Evolutionary conservation across 2,797 vertebrate species (phyloP).

Genomic region (Hippocampus kuda): DNA sequence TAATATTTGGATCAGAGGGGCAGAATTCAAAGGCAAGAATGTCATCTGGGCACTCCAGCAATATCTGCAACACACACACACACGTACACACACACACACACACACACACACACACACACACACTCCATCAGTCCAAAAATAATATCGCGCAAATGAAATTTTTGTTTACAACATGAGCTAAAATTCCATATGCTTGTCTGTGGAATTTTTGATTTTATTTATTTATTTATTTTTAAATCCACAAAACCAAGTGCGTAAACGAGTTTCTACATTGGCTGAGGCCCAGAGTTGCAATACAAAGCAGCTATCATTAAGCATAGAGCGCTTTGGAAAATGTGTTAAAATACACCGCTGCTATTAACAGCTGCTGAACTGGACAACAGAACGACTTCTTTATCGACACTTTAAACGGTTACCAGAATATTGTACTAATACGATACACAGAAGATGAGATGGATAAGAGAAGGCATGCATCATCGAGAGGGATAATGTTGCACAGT

Average conservation of each 20-base stretch:
- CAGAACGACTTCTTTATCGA: neutral
- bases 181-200: conserved; percentile 36
- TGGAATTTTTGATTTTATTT: conserved; percentile 21
- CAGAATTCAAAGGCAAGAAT: conserved; percentile 84
- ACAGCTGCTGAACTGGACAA: conserved; percentile 1
- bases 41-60: conserved; percentile 81
- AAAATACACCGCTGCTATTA: conserved; percentile 7
- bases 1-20: conserved; percentile 81
- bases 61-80: conserved; percentile 68
- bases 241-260: conserved; percentile 20
- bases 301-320: conserved; percentile 6
- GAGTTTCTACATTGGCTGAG: conserved; percentile 21
- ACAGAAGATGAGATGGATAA: conserved; percentile 17
- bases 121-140: conserved; percentile 16
- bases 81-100: conserved; percentile 6
- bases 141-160: conserved; percentile 41
- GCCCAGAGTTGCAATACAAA: conserved; percentile 14
- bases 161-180: conserved; percentile 16
- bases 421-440: conserved; percentile 13
- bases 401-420: conserved; percentile 12
- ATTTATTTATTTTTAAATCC: conserved; percentile 6
- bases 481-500: conserved; percentile 31
- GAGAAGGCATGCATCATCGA: conserved; percentile 19
- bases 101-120: neutral
- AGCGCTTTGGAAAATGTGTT: conserved; percentile 6